Evolutionary conservation across 2,888 invertebrate species (phyloP).

Genomic region (Conomelus anceps): DNA sequence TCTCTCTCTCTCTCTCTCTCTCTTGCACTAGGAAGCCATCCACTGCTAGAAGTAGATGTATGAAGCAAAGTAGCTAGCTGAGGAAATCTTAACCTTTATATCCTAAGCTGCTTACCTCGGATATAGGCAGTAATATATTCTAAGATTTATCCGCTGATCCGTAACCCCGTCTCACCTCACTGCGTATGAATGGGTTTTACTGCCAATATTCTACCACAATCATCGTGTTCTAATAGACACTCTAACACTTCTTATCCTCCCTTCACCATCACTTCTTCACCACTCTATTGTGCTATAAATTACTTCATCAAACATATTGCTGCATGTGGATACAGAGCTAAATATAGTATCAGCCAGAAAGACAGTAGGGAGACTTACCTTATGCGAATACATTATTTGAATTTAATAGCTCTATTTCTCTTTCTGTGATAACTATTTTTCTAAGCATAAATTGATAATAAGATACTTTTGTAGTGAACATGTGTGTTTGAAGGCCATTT

Average conservation of each 20-base stretch:
- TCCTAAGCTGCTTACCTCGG: background rate
- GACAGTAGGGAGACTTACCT: background rate
- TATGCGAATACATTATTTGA: background rate
- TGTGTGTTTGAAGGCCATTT: no score
- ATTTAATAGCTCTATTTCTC: no score
- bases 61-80: background rate
- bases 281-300: background rate
- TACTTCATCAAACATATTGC: background rate
- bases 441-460: no score
- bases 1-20: background rate
- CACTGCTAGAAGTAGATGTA: background rate
- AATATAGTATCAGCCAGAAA: no score
- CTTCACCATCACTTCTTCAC: background rate
- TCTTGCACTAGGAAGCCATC: background rate
- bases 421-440: no score
- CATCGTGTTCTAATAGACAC: background rate
- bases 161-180: no score
- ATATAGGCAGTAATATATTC: background rate
- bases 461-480: no score
- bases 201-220: background rate
- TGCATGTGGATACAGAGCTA: background rate
- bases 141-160: background rate
- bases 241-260: background rate
- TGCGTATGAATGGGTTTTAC: background rate
- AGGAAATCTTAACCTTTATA: background rate